phyloP scores from a whole-genome alignment of 1,140 invertebrate species.

The Pantala flavescens region DNA sequence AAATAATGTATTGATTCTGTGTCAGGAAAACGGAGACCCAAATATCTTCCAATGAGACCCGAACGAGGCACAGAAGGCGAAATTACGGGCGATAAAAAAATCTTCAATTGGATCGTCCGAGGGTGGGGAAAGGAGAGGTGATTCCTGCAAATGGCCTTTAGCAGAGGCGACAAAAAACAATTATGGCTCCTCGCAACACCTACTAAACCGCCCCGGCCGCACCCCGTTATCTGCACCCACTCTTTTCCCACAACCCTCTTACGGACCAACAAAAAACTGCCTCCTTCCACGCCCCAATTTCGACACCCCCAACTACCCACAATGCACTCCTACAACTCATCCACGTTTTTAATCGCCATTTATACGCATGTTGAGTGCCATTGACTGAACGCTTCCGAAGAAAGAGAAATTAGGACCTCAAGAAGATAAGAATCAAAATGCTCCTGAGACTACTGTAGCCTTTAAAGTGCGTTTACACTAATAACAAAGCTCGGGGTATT shows the following conservation, averaged over 20 bases:
- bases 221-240: neutral
- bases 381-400: neutral
- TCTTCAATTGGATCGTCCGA: no score
- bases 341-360: neutral
- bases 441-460: no score
- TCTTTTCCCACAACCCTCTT: neutral
- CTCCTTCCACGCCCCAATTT: neutral
- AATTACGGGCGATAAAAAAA: no score
- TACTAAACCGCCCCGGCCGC: neutral
- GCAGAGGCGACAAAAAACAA: slow-evolving; percentile 4
- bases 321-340: neutral
- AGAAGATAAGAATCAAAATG: no score
- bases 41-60: no score
- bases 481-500: no score
- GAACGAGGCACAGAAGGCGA: no score
- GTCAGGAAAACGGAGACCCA: no score
- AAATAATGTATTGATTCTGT: no score
- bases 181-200: slow-evolving; percentile 7
- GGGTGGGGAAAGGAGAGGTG: neutral
- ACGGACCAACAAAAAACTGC: neutral
- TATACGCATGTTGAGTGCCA: neutral
- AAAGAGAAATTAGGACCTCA: no score
- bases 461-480: no score
- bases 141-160: slow-evolving; percentile 9
- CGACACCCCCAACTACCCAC: neutral